Percentiles rank a stretch among this genome's conserved stretches.
Conservation (phyloP, 1,140 invertebrate species). For the Bombus waltoni region DNA sequence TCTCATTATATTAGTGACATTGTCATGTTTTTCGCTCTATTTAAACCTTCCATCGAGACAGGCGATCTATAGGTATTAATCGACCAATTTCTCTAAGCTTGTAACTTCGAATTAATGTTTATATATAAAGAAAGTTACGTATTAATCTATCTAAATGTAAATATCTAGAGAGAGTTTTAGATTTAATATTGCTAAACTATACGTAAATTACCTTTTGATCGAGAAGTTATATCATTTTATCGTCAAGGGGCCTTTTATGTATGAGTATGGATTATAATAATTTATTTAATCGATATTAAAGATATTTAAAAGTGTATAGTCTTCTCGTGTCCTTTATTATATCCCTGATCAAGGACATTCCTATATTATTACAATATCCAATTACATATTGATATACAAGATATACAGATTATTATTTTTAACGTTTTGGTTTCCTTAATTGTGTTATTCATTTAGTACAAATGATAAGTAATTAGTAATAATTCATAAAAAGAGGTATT, state of each 20-base stretch:
- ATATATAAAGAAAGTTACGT: slow-evolving; percentile 41
- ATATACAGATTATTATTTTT: background rate
- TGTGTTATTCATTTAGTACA: background rate
- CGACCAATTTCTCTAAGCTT: slow-evolving; percentile 74
- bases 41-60: slow-evolving; percentile 16
- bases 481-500: background rate
- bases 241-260: slow-evolving; percentile 77
- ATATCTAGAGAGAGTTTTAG: slow-evolving; percentile 50
- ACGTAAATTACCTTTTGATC: slow-evolving; percentile 58
- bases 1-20: background rate
- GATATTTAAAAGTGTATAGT: slow-evolving; percentile 33
- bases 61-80: slow-evolving; percentile 58
- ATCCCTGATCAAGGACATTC: background rate
- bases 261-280: slow-evolving; percentile 68
- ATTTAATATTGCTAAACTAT: slow-evolving; percentile 61
- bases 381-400: background rate
- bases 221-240: slow-evolving; percentile 63
- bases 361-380: background rate
- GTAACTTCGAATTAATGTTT: slow-evolving; percentile 70
- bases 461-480: background rate
- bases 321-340: background rate
- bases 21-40: background rate
- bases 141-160: slow-evolving; percentile 52
- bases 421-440: background rate
- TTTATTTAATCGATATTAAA: slow-evolving; percentile 59